Conservation (phyloP, 2,888 invertebrate genomes). For the Hymenopus coronatus region DNA sequence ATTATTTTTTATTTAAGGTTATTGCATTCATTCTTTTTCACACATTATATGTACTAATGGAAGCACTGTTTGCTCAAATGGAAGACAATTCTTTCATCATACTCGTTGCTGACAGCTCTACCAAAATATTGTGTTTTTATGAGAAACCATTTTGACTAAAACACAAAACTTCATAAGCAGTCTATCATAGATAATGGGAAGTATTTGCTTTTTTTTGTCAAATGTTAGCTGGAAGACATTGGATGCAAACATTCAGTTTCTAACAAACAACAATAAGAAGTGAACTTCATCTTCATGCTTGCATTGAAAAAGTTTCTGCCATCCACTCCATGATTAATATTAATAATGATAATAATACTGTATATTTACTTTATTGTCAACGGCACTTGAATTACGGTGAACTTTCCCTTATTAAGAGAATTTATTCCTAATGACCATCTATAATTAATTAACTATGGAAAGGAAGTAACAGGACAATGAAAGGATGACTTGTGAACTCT, state of each 20-base stretch:
- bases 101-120: background rate
- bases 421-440: background rate
- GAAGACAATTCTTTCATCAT: conserved; percentile 7
- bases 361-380: conserved; percentile 13
- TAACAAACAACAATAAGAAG: background rate
- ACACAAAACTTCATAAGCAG: background rate
- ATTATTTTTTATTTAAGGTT: background rate
- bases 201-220: background rate
- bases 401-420: conserved; percentile 4
- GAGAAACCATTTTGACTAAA: background rate
- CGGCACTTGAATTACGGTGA: conserved; percentile 18
- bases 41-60: background rate
- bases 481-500: background rate
- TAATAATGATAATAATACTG: background rate
- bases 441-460: background rate
- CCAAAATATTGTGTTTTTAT: background rate
- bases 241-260: background rate
- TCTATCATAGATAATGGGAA: background rate
- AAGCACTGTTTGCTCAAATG: background rate
- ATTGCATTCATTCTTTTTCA: background rate
- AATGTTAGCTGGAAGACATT: background rate
- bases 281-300: background rate
- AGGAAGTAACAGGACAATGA: conserved; percentile 8
- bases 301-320: background rate
- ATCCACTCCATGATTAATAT: background rate